Percentiles rank a stretch among this genome's conserved stretches.
These are phyloP conservation scores for Trichopoda pennipes DNA, from an alignment of 2,888 invertebrate genomes.

Conservation along the genomic window DNA sequence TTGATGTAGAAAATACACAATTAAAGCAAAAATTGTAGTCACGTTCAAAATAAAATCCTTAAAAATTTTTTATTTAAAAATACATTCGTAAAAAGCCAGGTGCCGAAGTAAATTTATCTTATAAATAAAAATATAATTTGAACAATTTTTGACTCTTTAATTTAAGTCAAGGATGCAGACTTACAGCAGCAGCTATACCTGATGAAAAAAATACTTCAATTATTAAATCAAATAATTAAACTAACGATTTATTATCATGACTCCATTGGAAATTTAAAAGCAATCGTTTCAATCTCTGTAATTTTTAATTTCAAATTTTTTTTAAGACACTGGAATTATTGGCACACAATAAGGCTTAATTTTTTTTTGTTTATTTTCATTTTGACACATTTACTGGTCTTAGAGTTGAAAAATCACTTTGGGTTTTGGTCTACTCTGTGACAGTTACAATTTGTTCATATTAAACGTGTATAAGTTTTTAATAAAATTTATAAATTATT, in stretches of 20 bases:
- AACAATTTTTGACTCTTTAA: neutral
- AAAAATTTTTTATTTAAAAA: too few relatives aligned
- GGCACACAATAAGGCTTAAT: conserved; percentile 16
- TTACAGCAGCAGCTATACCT: neutral
- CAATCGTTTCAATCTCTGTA: conserved; percentile 31
- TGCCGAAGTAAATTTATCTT: too few relatives aligned
- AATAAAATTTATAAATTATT: conserved; percentile 61
- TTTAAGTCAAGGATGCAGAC: conserved; percentile 27
- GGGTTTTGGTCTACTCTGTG: conserved; percentile 60
- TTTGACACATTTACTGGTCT: conserved; percentile 56
- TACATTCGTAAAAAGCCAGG: too few relatives aligned
- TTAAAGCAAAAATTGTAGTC: too few relatives aligned
- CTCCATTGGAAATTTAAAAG: conserved; percentile 8
- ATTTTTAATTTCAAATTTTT: conserved; percentile 4
- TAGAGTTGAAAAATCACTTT: conserved; percentile 41
- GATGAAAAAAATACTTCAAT: neutral
- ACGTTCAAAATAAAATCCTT: too few relatives aligned
- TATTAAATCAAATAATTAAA: conserved; percentile 25
- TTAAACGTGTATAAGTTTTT: conserved; percentile 58
- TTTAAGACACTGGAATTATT: conserved; percentile 20
- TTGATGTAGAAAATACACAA: too few relatives aligned
- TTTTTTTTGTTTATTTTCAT: neutral
- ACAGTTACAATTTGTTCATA: conserved; percentile 68
- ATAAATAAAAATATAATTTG: neutral
- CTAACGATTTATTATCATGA: conserved; percentile 22